Percentiles rank a stretch among this genome's conserved stretches.
These are phyloP conservation scores for Tinea semifulvella DNA, from an alignment of 2,888 invertebrate species.

Conservation along the genomic window DNA sequence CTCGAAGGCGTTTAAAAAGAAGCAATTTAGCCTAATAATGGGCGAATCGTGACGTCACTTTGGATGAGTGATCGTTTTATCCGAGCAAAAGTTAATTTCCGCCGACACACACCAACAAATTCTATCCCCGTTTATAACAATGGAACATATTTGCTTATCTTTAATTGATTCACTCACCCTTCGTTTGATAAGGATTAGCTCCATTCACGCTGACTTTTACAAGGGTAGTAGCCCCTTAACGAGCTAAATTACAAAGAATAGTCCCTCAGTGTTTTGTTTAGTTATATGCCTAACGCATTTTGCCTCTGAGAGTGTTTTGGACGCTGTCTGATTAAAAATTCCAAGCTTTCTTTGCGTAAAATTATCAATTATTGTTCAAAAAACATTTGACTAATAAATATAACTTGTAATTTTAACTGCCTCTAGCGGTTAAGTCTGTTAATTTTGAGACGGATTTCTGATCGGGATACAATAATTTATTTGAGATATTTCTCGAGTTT, in stretches of 20 bases:
- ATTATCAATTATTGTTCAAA: no score
- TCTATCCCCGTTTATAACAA: conserved; percentile 46
- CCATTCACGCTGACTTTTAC: conserved; percentile 65
- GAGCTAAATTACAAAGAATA: conserved; percentile 38
- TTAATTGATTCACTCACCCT: conserved; percentile 60
- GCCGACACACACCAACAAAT: conserved; percentile 51
- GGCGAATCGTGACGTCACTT: conserved; percentile 1
- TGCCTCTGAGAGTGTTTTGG: conserved; percentile 10
- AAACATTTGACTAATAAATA: no score
- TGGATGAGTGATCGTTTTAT: conserved; percentile 16
- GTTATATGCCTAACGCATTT: background rate
- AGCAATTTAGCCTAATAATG: background rate
- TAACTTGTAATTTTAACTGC: no score
- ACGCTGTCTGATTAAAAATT: no score
- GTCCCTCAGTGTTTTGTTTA: background rate
- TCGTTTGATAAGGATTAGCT: conserved; percentile 60
- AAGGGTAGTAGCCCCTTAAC: conserved; percentile 58
- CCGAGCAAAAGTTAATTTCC: conserved; percentile 19
- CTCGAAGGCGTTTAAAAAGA: no score
- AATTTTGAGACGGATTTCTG: no score
- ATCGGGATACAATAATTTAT: no score
- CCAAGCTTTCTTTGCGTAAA: no score
- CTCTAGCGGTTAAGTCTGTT: no score
- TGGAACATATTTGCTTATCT: conserved; percentile 64
- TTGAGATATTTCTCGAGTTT: no score